Conservation (phyloP, 2,113 vertebrate genomes). For the Sebastes schlegelii region DNA sequence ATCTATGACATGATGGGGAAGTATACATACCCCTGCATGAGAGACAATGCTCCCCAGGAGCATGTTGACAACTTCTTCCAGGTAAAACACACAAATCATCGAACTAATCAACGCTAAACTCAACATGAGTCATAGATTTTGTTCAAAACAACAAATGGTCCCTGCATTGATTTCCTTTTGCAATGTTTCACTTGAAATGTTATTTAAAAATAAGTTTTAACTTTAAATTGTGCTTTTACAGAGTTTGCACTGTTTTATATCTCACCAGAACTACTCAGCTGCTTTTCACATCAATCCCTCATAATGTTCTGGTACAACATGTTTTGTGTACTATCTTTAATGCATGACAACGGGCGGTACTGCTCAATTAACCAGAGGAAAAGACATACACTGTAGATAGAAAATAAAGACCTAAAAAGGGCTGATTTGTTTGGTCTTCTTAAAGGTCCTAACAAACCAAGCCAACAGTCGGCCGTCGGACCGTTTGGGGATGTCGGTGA, state of each 20-base stretch:
- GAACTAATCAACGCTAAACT: neutral
- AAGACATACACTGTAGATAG: neutral
- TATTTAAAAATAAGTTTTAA: neutral
- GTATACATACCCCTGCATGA: slow-evolving; percentile 90
- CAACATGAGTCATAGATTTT: neutral
- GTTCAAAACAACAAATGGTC: neutral
- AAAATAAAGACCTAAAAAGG: neutral
- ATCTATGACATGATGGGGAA: slow-evolving; percentile 99
- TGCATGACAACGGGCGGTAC: neutral
- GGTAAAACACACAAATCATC: slow-evolving; percentile 77
- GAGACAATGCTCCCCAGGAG: slow-evolving; percentile 89
- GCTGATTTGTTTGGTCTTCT: too few species aligned
- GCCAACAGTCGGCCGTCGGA: too few species aligned
- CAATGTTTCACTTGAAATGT: neutral
- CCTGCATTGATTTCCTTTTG: neutral
- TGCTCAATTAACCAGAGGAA: neutral
- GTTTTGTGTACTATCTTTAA: neutral
- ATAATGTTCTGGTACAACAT: neutral
- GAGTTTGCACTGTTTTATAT: neutral
- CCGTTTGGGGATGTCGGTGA: too few species aligned
- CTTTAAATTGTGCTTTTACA: neutral
- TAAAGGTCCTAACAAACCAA: too few species aligned
- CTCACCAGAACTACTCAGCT: neutral
- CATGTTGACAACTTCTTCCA: slow-evolving; percentile 96
- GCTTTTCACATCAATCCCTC: neutral